Percentiles rank a stretch among this genome's conserved stretches.
phyloP scores from a whole-genome alignment of 2,797 vertebrate genomes.

The Rhinophrynus dorsalis region DNA sequence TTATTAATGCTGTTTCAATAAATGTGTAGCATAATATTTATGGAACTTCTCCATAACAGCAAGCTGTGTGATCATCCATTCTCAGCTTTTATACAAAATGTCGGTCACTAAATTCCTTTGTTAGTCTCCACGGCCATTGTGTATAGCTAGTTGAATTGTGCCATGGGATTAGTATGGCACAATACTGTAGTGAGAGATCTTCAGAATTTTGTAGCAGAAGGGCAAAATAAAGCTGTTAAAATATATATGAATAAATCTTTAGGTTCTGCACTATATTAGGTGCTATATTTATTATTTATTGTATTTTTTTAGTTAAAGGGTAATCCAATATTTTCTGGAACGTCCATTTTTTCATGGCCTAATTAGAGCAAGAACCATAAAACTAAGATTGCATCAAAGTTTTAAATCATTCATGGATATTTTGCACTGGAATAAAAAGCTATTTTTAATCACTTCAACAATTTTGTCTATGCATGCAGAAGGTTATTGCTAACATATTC shows the following conservation, averaged over 20 bases:
- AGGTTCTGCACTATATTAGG: not conserved
- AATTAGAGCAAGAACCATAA: slow-evolving; percentile 40
- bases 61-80: no score
- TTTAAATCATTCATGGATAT: slow-evolving; percentile 49
- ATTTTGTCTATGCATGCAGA: slow-evolving; percentile 43
- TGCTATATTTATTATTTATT: slow-evolving; percentile 11
- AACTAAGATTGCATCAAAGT: slow-evolving; percentile 38
- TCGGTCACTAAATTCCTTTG: no score
- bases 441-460: slow-evolving; percentile 42
- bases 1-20: no score
- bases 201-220: no score
- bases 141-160: no score
- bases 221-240: not conserved
- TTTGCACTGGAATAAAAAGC: slow-evolving; percentile 44
- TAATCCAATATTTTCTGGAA: slow-evolving; percentile 26
- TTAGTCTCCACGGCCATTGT: no score
- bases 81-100: no score
- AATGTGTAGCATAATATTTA: no score
- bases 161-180: no score
- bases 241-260: slow-evolving; percentile 7
- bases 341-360: slow-evolving; percentile 34
- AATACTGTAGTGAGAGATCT: no score
- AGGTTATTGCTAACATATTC: slow-evolving; percentile 26
- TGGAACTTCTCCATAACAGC: no score
- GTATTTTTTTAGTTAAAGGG: slow-evolving; percentile 11